Base-by-base conservation (phyloP, 2,113 vertebrate species). In the Pyxicephalus adspersus region DNA sequence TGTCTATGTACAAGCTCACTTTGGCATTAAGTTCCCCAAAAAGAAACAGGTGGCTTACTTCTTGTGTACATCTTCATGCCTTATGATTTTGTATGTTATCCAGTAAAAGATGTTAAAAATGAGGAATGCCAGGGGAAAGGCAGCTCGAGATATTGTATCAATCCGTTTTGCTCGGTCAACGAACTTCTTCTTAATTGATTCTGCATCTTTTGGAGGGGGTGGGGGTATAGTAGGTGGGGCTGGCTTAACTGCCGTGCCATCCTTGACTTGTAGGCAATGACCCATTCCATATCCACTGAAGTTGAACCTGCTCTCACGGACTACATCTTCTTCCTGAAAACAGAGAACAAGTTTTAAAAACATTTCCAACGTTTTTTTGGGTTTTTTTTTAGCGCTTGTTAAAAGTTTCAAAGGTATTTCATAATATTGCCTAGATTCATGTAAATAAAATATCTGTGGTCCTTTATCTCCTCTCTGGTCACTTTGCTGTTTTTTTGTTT, bases 61-160 rank as follows among this genome's bases (percentile, higher is more conserved):
- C 88, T 94, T 93, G 88, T 94, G 92, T 80, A 96, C 91, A 92
- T 95, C 95, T 90, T 98, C 97, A 66, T 99, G 94, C 83, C 98
- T 88, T 91, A 99, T 98, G 90, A 99, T 98, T 92, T 99, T 99
- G 86, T 98, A 99, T 25, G 97, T 99, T 87, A 99, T 95, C 98
- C 98, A 99, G 91, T 99, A 99, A 91, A 99, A 99, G 91, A 98
- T 93, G 85, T 99, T 99, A 91, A 99, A 99, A 88, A 98, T 98
- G 85, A 99, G 96, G 90, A 99, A 99, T 64, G 96, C 98, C 85
- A 99, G 81, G 3, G 98, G 98, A 86, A 99, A 99, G 1, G 96
- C 97, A 52, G 97, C 98, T 67, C 98, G 93, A 52, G 97, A 98
- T 90, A 99, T 94, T 0, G 97, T 99, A 90, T 99, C 97, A 86